Evolutionary conservation across 2,797 vertebrate genomes (phyloP).

Genomic region (Spinus olivaceus): DNA sequence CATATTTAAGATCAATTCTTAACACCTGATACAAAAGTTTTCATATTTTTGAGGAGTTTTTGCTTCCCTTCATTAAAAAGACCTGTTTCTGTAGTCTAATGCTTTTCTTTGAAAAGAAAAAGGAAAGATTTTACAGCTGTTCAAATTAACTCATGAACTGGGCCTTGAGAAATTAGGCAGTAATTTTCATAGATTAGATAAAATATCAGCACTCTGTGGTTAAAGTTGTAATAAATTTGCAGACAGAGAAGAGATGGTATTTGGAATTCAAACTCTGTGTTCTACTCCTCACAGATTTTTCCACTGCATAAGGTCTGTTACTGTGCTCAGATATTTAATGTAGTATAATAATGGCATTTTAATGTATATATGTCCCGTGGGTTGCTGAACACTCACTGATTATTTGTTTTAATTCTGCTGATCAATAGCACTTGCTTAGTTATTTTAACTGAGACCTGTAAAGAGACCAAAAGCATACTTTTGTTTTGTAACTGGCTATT

Average conservation of each 20-base stretch:
- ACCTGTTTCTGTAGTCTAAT: neutral
- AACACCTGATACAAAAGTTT: neutral
- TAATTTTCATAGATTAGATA: slow-evolving; percentile 49
- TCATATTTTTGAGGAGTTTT: neutral
- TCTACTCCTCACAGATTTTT: neutral
- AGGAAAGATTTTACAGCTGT: slow-evolving; percentile 22
- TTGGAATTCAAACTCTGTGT: neutral
- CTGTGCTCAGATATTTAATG: neutral
- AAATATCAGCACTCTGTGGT: neutral
- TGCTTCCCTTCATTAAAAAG: neutral
- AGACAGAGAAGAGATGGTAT: neutral
- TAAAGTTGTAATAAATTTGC: neutral
- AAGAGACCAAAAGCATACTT: neutral
- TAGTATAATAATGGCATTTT: neutral
- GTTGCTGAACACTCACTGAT: neutral
- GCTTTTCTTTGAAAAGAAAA: neutral
- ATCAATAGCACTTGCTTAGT: neutral
- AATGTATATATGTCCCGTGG: neutral
- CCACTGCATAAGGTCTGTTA: neutral
- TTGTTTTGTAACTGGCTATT: neutral
- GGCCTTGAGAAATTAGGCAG: slow-evolving; percentile 39
- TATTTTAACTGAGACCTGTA: neutral
- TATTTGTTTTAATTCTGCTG: neutral
- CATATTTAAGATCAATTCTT: neutral
- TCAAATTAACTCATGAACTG: slow-evolving; percentile 12